Conservation (phyloP, 2,888 invertebrate species). For the Ethmia dodecea region DNA sequence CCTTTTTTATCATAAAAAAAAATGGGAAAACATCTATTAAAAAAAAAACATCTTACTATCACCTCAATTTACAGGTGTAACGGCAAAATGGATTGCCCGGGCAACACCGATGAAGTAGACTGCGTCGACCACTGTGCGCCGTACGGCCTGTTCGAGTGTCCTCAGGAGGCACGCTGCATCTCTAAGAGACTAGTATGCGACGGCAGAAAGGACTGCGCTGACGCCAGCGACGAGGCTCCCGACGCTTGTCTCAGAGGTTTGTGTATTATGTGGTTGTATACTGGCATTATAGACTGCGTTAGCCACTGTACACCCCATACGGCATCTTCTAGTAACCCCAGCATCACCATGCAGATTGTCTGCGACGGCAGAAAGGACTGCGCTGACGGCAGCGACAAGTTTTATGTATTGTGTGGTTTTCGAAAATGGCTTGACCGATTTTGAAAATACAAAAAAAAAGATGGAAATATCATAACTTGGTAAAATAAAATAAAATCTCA, state of each 20-base stretch:
- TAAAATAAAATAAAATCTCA: too few relatives aligned
- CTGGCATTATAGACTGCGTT: too few relatives aligned
- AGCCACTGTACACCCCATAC: too few relatives aligned
- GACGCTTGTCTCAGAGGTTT: slow-evolving; percentile 49
- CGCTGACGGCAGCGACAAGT: slow-evolving; percentile 85
- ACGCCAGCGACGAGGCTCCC: slow-evolving; percentile 83
- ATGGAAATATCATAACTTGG: too few relatives aligned
- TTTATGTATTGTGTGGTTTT: too few relatives aligned
- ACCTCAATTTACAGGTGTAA: slow-evolving; percentile 82
- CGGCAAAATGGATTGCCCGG: slow-evolving; percentile 82
- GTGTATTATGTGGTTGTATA: too few relatives aligned
- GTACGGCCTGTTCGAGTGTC: slow-evolving; percentile 71
- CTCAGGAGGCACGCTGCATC: slow-evolving; percentile 76
- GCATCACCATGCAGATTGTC: slow-evolving; percentile 47
- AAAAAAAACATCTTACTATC: too few relatives aligned
- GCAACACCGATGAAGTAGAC: slow-evolving; percentile 82
- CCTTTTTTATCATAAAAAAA: too few relatives aligned
- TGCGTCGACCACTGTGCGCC: slow-evolving; percentile 58
- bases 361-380: slow-evolving; percentile 81
- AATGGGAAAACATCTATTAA: too few relatives aligned
- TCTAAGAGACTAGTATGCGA: slow-evolving; percentile 45
- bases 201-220: slow-evolving; percentile 80
- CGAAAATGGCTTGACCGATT: too few relatives aligned
- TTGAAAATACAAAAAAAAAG: too few relatives aligned
- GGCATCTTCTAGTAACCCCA: too few relatives aligned